Base-by-base conservation (phyloP, 2,888 invertebrate genomes). In the Malachius bipustulatus region DNA sequence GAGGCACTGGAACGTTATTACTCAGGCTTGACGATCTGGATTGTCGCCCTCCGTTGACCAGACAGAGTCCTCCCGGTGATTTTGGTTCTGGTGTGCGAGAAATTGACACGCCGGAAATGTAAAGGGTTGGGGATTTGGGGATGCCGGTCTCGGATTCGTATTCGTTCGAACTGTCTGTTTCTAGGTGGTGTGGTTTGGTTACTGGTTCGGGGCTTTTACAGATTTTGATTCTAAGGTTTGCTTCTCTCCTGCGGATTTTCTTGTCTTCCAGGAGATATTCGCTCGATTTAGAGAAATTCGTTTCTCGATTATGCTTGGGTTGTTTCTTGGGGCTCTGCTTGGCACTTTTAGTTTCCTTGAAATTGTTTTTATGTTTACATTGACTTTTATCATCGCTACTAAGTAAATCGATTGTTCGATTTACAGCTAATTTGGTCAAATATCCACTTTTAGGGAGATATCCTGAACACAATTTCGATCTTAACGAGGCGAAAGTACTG, bases 131-230 rank as follows among this genome's bases (percentile, higher is more conserved):
- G 2, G 69, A 69, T 48, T 67, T 67, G 8, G 69, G 69, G 30
- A 70, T 69, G 2, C 69, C 70, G 1, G 69, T 69, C 49, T 70
- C 70, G n/a, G 68, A 67, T 55, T 70, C 70, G 49, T 67, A 69
- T 46, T 70, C 69, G 45, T 67, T 66, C 4, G 65, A 65, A 48
- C 66, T 66, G 42, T 67, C 66, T 1, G 66, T 66, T 49, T 66
- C 67, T 32, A 67, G 44, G 9, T 56, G 47, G 35, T 56, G 56
- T 12, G 47, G 46, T 28, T 49, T 51, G 24, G 43, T 49, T 26
- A 49, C 51, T 10, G 47, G 44, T 19, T 52, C 50, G 3, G 59
- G 57, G 38, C 53, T 58, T 36, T 56, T 55, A 44, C 62, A 60
- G 19, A 64, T 64, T 48, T 60, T 60, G 16, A 65, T 64, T 26